Base-by-base conservation (phyloP, 2,113 vertebrate genomes). In the Condylura cristata region DNA sequence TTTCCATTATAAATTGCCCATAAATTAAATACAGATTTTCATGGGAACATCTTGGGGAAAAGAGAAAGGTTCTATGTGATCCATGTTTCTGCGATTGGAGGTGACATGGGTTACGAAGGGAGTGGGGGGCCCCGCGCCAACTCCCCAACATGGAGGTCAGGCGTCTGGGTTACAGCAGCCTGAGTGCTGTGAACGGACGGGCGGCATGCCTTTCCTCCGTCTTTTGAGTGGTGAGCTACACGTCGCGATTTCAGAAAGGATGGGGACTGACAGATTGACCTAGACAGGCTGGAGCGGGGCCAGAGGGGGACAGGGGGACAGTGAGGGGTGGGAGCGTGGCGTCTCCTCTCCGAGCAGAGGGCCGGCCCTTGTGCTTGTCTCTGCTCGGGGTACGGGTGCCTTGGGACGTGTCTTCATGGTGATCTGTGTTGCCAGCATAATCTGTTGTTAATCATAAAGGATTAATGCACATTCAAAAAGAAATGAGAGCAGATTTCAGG, bases 21-120 rank as follows among this genome's bases (percentile, higher is more conserved):
- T 97, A 97, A 98, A 98, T 98, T 97, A 98, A 97, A 97, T 96
- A 72, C 98, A 98, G 98, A 98, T 97, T 97, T 98, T 88, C 92
- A 96, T 96, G 97, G 97, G 96, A 97, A 96, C 95, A 97, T 98
- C 9, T 95, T 91, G 75, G 48, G 56, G 83, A 93, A 94, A 91
- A 71, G 0, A 89, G 83, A 44, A 96, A 89, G 48, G 48, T 8
- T 92, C 95, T 63, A 58, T 82, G 80, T 86, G 1, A 88, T 97
- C 71, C 97, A 91, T 95, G 26, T 97, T 97, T 98, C 96, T 89
- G 84, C 80, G 96, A 95, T 97, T 97, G 95, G 94, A 93, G 94
- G 89, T 96, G 96, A 97, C 84, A 53, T 86, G 93, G 60, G 80
- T 91, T 46, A 32, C 74, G 37, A 37, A 32, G 95, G n/a, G 93